A percentile compares a stretch with the other conserved stretches of the same genome.
Evolutionary conservation across 2,797 vertebrate genomes (phyloP).

Genomic region (Heteromormyrus szaboi): DNA sequence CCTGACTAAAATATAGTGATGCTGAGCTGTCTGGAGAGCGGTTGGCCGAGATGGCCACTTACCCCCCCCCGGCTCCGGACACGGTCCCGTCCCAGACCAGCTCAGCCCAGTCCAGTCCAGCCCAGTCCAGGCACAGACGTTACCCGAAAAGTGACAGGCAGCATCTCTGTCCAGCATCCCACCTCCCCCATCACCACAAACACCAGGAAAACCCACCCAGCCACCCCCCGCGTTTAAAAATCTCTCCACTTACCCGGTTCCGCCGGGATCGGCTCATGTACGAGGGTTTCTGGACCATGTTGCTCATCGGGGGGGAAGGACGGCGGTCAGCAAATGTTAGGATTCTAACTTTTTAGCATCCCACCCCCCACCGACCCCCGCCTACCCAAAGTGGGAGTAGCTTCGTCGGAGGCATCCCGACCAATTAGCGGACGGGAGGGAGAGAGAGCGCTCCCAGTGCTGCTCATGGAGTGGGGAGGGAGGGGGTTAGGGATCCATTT

Average conservation of each 20-base stretch:
- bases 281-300: conserved; percentile 54
- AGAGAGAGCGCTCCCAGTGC: conserved; percentile 3
- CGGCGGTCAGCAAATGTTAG: conserved; percentile 20
- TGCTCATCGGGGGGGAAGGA: conserved; percentile 47
- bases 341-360: conserved; percentile 25
- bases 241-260: conserved; percentile 66
- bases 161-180: conserved; percentile 37
- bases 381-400: conserved; percentile 44
- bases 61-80: neutral
- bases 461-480: neutral
- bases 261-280: conserved; percentile 56
- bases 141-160: conserved; percentile 22
- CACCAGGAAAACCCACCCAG: neutral
- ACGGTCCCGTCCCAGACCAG: neutral
- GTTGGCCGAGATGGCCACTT: neutral
- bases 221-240: neutral
- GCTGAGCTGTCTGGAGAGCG: neutral
- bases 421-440: conserved; percentile 45
- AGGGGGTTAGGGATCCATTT: conserved; percentile 58
- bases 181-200: neutral
- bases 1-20: conserved; percentile 25
- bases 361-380: neutral
- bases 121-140: neutral
- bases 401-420: conserved; percentile 38
- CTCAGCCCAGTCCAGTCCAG: neutral